phyloP scores from a whole-genome alignment of 2,888 invertebrate genomes.

The Biston betularia region DNA sequence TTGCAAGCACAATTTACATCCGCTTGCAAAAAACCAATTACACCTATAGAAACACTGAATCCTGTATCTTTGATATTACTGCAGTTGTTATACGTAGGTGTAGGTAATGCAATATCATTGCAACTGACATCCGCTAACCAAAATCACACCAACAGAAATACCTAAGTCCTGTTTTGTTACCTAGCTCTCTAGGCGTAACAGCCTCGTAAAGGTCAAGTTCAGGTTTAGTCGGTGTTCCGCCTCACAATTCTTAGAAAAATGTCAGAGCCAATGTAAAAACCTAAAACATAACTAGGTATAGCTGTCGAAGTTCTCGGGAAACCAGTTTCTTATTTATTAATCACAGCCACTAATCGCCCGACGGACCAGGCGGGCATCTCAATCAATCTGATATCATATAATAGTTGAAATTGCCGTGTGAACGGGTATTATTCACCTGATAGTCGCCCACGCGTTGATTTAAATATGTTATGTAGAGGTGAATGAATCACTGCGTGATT shows the following conservation, averaged over 20 bases:
- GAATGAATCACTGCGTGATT: conserved; percentile 58
- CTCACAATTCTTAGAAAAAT: conserved; percentile 24
- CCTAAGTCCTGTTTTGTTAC: conserved; percentile 2
- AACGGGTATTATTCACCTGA: conserved; percentile 68
- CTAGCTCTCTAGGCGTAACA: neutral
- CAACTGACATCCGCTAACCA: neutral
- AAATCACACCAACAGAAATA: conserved; percentile 1
- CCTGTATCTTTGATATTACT: too few relatives aligned
- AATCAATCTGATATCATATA: conserved; percentile 66
- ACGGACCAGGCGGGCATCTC: conserved; percentile 57
- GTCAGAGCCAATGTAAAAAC: conserved; percentile 12
- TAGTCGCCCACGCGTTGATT: conserved; percentile 63
- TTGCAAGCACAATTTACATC: too few relatives aligned
- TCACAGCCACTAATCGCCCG: conserved; percentile 52
- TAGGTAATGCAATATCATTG: neutral
- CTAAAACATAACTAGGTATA: conserved; percentile 4
- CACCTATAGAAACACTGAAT: too few relatives aligned
- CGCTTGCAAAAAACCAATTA: too few relatives aligned
- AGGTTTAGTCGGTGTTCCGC: conserved; percentile 14
- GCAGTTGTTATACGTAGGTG: too few relatives aligned
- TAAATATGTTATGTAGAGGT: conserved; percentile 54
- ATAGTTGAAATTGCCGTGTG: conserved; percentile 70
- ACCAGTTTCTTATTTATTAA: conserved; percentile 46
- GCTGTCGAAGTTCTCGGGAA: conserved; percentile 28
- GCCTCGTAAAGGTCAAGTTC: conserved; percentile 24